These are phyloP conservation scores for Cheiracanthium punctorium DNA, from an alignment of 2,888 invertebrate species.

Conservation along the genomic window DNA sequence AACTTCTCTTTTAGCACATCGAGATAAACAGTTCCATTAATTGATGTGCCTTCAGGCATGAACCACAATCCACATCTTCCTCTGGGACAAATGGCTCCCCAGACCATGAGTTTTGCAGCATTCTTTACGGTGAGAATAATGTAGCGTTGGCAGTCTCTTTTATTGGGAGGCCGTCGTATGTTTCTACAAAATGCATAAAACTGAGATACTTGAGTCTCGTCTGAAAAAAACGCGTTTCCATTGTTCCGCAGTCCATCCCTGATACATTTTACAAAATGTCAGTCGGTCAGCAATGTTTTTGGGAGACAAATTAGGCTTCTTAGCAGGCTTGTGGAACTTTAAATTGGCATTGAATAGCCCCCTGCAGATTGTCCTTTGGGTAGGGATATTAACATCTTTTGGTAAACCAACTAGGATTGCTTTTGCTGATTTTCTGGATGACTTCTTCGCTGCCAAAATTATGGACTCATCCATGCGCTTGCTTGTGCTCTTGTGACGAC, in stretches of 20 bases:
- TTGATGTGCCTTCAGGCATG: no score
- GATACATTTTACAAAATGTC: background rate
- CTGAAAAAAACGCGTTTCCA: no score
- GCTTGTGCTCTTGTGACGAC: no score
- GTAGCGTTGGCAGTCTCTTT: background rate
- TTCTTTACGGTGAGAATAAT: background rate
- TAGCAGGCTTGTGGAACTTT: no score
- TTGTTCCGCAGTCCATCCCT: no score
- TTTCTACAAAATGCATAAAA: no score
- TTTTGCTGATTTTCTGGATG: no score
- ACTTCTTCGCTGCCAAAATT: background rate
- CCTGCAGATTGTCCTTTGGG: background rate
- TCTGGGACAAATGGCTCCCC: slow-evolving; percentile 5
- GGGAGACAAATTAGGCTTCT: background rate
- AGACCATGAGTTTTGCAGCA: slow-evolving; percentile 1
- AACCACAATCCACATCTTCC: background rate
- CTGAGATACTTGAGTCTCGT: no score
- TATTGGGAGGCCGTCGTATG: no score
- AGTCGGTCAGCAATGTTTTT: background rate
- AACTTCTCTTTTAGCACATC: slow-evolving; percentile 8
- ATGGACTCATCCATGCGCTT: background rate
- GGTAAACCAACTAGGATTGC: no score
- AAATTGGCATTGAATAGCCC: background rate
- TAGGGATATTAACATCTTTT: no score
- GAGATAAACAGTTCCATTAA: no score